Conservation (phyloP, 2,797 vertebrate species). For the Sebastes iracundus region DNA sequence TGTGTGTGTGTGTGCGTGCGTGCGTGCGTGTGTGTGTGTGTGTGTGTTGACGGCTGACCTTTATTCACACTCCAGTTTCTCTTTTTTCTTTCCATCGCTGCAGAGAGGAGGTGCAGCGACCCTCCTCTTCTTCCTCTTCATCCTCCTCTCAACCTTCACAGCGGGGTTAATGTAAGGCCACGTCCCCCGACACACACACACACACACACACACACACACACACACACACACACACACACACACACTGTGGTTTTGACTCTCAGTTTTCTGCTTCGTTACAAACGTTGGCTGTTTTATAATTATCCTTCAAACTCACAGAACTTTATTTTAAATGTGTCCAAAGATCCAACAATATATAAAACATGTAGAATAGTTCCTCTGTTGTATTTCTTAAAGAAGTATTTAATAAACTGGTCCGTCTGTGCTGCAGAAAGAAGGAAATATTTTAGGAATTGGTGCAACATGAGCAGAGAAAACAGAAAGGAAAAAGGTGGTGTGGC, state of each 20-base stretch:
- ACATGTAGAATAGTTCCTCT: no score
- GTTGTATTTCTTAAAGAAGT: no score
- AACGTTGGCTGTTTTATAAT: neutral
- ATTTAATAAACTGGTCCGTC: no score
- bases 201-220: conserved; percentile 31
- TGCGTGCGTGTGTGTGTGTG: neutral
- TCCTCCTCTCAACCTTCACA: conserved; percentile 66
- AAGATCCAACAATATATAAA: no score
- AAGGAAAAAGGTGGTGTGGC: no score
- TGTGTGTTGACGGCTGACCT: conserved; percentile 63
- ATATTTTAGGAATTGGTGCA: no score
- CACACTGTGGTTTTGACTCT: neutral
- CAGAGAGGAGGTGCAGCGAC: conserved; percentile 21
- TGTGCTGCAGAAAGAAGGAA: no score
- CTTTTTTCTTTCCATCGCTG: neutral
- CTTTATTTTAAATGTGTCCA: no score
- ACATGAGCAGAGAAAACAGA: no score
- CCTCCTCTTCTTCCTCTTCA: conserved; percentile 46
- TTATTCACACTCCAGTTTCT: conserved; percentile 59
- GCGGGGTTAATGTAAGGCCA: conserved; percentile 73
- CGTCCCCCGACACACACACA: conserved; percentile 39
- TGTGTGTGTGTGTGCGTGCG: fast-evolving
- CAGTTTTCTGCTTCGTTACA: neutral
- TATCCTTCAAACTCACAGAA: no score
- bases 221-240: neutral